Conservation (phyloP, 1,140 invertebrate species). For the Lepidotrigona ventralis region DNA sequence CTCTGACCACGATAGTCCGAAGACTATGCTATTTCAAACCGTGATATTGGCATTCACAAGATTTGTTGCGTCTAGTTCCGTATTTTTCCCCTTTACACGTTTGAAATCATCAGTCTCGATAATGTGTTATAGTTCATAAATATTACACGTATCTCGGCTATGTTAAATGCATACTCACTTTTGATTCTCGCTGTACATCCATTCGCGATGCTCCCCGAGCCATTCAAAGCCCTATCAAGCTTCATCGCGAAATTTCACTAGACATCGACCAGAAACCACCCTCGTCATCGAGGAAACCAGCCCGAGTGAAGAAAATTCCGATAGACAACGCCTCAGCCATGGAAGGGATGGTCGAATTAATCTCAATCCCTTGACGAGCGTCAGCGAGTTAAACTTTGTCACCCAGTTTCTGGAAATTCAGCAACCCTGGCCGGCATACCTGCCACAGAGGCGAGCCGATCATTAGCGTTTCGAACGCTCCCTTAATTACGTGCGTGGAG, state of each 20-base stretch:
- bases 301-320: conserved; percentile 20
- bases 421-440: not conserved
- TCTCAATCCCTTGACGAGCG: conserved; percentile 32
- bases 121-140: no score
- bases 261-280: not conserved
- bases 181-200: not conserved
- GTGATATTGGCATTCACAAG: no score
- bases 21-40: no score
- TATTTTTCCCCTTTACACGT: no score
- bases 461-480: conserved; percentile 40
- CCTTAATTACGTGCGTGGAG: conserved; percentile 54
- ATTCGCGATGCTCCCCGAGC: not conserved
- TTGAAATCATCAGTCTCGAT: no score
- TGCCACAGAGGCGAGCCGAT: conserved; percentile 25
- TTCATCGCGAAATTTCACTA: not conserved
- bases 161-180: no score
- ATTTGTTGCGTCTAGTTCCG: no score
- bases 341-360: conserved; percentile 10
- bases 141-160: no score
- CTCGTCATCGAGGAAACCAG: not conserved
- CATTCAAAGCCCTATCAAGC: not conserved
- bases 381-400: conserved; percentile 41
- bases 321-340: conserved; percentile 3
- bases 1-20: no score
- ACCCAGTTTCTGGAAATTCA: conserved; percentile 41